These are phyloP conservation scores for Pseudoips prasinana DNA, from an alignment of 2,888 invertebrate genomes.

Conservation along the genomic window DNA sequence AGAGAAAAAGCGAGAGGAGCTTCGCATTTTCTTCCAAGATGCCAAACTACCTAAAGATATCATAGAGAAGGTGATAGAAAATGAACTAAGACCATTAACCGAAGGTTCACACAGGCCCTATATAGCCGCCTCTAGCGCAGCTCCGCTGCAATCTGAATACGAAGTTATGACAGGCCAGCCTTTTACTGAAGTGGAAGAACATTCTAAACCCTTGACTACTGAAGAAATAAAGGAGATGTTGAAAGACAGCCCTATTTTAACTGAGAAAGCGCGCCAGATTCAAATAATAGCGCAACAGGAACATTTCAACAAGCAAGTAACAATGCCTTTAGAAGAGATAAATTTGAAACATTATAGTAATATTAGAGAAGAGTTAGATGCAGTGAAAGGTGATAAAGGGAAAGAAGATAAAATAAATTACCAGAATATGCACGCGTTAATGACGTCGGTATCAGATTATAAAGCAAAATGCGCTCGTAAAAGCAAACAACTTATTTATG, in stretches of 20 bases:
- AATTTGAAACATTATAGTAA: constrained; percentile 48
- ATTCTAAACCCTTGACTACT: constrained; percentile 49
- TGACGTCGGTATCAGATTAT: constrained; percentile 49
- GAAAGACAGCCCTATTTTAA: constrained; percentile 59
- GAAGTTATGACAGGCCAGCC: constrained; percentile 76
- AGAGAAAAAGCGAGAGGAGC: constrained; percentile 57
- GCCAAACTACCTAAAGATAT: constrained; percentile 52
- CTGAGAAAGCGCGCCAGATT: constrained; percentile 69
- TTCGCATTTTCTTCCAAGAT: constrained; percentile 59
- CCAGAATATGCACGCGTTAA: constrained; percentile 61
- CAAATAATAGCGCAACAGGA: constrained; percentile 54
- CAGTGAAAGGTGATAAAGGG: constrained; percentile 47
- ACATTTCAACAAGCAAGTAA: constrained; percentile 35
- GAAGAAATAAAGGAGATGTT: constrained; percentile 60
- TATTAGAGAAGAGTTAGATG: constrained; percentile 54
- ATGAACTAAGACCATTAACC: constrained; percentile 58
- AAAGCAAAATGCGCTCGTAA: constrained; percentile 32
- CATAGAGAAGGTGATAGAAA: constrained; percentile 62
- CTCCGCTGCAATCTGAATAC: constrained; percentile 60
- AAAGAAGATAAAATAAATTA: constrained; percentile 58
- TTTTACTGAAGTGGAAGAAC: constrained; percentile 59
- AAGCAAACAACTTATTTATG: constrained; percentile 16
- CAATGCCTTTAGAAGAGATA: constrained; percentile 59
- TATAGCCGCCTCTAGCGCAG: constrained; percentile 59
- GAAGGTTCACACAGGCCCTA: constrained; percentile 46